phyloP scores from a whole-genome alignment of 2,113 vertebrate genomes.

The Corythornis cristatus region DNA sequence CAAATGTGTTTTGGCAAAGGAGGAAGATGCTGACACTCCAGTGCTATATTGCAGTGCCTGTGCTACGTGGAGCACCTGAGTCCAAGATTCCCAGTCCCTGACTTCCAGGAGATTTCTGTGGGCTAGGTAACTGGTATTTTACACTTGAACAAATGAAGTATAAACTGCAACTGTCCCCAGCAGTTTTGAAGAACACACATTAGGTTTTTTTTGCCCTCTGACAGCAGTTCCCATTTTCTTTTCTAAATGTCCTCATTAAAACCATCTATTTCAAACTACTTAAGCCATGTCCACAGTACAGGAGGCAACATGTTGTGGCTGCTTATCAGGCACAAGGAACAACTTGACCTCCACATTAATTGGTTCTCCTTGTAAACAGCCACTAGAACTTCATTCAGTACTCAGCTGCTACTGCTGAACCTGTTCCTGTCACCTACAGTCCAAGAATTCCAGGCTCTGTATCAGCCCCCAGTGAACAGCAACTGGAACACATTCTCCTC shows the following conservation, averaged over 20 bases:
- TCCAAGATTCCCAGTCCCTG: background rate
- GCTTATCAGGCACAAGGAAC: background rate
- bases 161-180: background rate
- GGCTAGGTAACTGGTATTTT: background rate
- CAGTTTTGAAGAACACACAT: background rate
- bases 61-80: fast-evolving
- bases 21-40: background rate
- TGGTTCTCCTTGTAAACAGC: background rate
- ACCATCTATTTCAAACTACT: background rate
- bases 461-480: conserved; percentile 1
- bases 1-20: background rate
- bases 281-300: background rate
- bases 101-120: background rate
- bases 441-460: background rate
- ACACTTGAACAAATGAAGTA: background rate
- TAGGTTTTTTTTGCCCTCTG: background rate
- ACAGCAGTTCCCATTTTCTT: background rate
- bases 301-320: background rate
- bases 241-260: background rate
- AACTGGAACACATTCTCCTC: background rate
- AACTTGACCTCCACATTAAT: background rate
- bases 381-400: background rate
- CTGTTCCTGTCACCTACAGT: background rate
- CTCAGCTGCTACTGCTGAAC: background rate
- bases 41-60: background rate